These are phyloP conservation scores for Leptobrachium leishanense DNA, from an alignment of 2,113 vertebrate species.

Conservation along the genomic window DNA sequence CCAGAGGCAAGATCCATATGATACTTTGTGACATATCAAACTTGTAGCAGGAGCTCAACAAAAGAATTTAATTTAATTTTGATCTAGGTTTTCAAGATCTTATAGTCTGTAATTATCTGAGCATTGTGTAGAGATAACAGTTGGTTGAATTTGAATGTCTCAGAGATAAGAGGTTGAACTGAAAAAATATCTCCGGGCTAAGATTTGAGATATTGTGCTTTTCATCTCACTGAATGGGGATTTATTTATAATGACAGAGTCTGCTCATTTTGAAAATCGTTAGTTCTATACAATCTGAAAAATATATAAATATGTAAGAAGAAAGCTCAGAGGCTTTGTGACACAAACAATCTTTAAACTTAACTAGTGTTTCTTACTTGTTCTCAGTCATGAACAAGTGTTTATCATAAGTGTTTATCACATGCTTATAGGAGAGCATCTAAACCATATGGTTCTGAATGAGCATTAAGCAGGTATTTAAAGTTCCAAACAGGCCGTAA, in stretches of 20 bases:
- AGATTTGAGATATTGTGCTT: constrained; percentile 30
- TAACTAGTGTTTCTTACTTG: background rate
- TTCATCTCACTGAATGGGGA: constrained; percentile 27
- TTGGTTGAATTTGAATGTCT: constrained; percentile 37
- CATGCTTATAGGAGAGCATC: too few relatives aligned
- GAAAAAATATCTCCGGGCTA: constrained; percentile 38
- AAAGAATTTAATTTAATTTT: constrained; percentile 43
- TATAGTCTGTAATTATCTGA: constrained; percentile 30
- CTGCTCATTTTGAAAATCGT: constrained; percentile 36
- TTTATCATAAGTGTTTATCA: too few relatives aligned
- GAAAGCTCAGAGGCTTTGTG: constrained; percentile 13
- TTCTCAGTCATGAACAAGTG: too few relatives aligned
- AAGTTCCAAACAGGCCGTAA: too few relatives aligned
- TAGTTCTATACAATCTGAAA: constrained; percentile 27
- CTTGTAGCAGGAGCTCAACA: constrained; percentile 29
- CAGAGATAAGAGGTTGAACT: constrained; percentile 35
- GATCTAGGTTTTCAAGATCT: constrained; percentile 35
- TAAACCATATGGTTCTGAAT: too few relatives aligned
- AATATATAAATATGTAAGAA: constrained; percentile 22
- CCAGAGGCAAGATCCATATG: constrained; percentile 35
- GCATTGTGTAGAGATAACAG: constrained; percentile 39
- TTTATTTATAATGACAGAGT: constrained; percentile 43
- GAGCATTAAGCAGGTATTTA: too few relatives aligned
- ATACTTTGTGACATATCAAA: constrained; percentile 36
- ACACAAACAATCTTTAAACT: background rate